Evolutionary conservation across 1,140 invertebrate species (phyloP).

Genomic region (Drosophila tropicalis): DNA sequence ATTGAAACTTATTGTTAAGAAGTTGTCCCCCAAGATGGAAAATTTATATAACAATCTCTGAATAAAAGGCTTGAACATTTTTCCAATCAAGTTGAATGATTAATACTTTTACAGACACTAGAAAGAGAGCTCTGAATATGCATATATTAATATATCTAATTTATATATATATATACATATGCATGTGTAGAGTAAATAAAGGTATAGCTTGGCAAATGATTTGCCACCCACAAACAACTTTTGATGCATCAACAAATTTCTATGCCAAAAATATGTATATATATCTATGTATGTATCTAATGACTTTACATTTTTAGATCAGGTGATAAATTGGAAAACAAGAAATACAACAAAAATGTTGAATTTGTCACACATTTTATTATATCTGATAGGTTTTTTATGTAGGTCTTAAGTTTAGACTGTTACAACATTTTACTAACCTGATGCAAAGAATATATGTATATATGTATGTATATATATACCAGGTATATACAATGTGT

Average conservation of each 20-base stretch:
- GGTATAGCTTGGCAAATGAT: not conserved
- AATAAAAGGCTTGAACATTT: no score
- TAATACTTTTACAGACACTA: not conserved
- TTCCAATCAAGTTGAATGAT: not conserved
- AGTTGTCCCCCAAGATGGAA: no score
- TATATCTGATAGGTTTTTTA: not conserved
- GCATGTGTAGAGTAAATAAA: not conserved
- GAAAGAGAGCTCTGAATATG: no score
- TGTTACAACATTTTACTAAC: constrained; percentile 9
- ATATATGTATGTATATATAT: not conserved
- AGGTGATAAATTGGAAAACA: no score
- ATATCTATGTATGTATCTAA: not conserved
- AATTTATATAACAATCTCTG: no score
- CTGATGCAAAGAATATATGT: not conserved
- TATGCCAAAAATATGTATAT: not conserved
- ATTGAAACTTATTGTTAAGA: no score
- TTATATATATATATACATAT: no score
- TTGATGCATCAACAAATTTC: not conserved
- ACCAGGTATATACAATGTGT: constrained; percentile 21
- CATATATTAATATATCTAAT: no score
- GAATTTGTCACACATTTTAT: no score
- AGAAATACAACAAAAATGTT: no score
- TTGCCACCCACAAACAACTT: not conserved
- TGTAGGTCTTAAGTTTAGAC: not conserved
- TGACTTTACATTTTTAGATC: constrained; percentile 3